phyloP scores from a whole-genome alignment of 1,140 invertebrate species.

The Drosophila subobscura region DNA sequence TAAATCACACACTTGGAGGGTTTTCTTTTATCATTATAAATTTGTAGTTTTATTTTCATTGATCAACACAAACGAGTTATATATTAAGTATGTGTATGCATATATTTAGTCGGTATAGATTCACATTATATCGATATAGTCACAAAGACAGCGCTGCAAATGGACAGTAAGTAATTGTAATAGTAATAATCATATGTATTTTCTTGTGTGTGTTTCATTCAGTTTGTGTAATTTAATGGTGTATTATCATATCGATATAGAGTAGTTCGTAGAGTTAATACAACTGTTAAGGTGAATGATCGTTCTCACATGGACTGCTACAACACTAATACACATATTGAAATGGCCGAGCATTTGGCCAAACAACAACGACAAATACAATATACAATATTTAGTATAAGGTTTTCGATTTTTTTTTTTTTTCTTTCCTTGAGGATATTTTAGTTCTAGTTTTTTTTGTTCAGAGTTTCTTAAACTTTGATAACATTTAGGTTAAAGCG shows the following conservation, averaged over 20 bases:
- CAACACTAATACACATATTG: slow-evolving; percentile 36
- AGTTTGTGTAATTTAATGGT: slow-evolving; percentile 25
- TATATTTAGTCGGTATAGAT: slow-evolving; percentile 43
- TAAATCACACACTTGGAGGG: neutral
- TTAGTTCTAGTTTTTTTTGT: slow-evolving; percentile 2
- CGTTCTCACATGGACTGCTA: slow-evolving; percentile 28
- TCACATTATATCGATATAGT: slow-evolving; percentile 35
- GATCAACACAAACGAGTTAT: slow-evolving; percentile 70
- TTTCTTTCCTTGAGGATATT: neutral
- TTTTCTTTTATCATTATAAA: slow-evolving; percentile 53
- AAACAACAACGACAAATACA: neutral
- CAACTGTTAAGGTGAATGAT: slow-evolving; percentile 52
- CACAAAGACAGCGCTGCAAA: slow-evolving; percentile 28
- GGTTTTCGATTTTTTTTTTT: slow-evolving; percentile 21
- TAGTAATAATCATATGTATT: slow-evolving; percentile 58
- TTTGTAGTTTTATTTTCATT: slow-evolving; percentile 67
- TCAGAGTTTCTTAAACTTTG: slow-evolving; percentile 40
- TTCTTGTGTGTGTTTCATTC: slow-evolving; percentile 43
- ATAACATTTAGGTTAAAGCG: slow-evolving; percentile 48
- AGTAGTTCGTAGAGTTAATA: slow-evolving; percentile 49
- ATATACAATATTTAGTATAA: slow-evolving; percentile 18
- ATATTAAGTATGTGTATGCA: slow-evolving; percentile 25
- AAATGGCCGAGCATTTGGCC: neutral
- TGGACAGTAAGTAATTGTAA: slow-evolving; percentile 10
- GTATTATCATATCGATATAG: slow-evolving; percentile 22